Conservation (phyloP, 2,113 vertebrate genomes). For the Axis porcinus region DNA sequence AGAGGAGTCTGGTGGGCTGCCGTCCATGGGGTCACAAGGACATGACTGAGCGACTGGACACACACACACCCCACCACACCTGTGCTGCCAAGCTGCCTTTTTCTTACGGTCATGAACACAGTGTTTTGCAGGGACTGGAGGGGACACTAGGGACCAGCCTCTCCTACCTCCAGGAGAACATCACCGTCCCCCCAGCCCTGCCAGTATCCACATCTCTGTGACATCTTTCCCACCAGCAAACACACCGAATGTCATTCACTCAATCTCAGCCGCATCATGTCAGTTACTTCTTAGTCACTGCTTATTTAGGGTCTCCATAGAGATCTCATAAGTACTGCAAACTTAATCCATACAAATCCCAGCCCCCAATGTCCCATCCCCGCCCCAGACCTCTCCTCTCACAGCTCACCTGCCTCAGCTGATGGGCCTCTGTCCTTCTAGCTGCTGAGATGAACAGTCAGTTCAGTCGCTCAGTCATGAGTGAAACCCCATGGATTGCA, state of each 20-base stretch:
- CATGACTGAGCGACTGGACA: too few relatives aligned
- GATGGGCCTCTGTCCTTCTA: background rate
- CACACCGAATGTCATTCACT: fast-evolving
- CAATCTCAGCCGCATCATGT: too few relatives aligned
- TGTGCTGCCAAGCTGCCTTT: background rate
- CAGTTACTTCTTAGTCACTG: background rate
- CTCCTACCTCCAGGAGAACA: too few relatives aligned
- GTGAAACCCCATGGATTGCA: too few relatives aligned
- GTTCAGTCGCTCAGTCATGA: too few relatives aligned
- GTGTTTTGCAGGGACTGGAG: fast-evolving
- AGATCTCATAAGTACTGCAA: background rate
- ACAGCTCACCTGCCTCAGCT: background rate
- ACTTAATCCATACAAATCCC: background rate
- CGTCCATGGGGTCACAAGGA: too few relatives aligned
- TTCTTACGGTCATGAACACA: background rate
- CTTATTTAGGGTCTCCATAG: background rate
- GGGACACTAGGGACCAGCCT: too few relatives aligned
- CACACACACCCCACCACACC: background rate
- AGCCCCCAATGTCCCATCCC: background rate
- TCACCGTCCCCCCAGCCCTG: fast-evolving
- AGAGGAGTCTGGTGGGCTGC: background rate
- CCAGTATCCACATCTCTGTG: background rate
- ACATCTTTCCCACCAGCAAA: background rate
- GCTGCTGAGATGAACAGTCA: background rate
- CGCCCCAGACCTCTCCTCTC: background rate